Evolutionary conservation across 2,797 vertebrate genomes (phyloP), one percentile per base, ranked within the genome.

Genomic region (Acridotheres tristis): DNA sequence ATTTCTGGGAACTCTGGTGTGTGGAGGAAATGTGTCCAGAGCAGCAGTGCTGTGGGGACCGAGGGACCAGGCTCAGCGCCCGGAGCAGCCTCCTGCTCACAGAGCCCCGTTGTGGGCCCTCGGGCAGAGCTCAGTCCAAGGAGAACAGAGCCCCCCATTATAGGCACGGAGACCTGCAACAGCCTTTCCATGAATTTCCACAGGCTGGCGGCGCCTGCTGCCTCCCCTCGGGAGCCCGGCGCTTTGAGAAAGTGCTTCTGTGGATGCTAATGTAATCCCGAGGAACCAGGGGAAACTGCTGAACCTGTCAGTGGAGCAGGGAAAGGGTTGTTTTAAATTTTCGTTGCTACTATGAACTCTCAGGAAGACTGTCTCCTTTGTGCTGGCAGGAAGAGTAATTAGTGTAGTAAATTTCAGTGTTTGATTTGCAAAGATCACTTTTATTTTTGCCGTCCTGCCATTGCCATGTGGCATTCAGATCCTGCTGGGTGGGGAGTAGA

Each of bases 61-160:
- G 1, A 27, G 69, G 16, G 25, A 21, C 53, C 48, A 15, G 30
- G 32, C 34, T n/a, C 13, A 13, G 29, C 19, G 32, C 38, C 29
- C 1, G 4, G 27, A 22, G 23, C 72, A 57, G 73, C 16, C 47
- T 55, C 8, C 43, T 4, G 13, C 74, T 76, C 90, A 76, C 43
- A 93, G 74, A 88, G 86, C 40, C 15, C 47, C 9, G 23, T 57
- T 76, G 88, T 81, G 72, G 59, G 82, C 53, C 89, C 4, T 5
- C 2, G 8, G 59, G 36, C 1, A 5, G 74, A 76, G 78, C 78
- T 73, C 3, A 1, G 54, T 66, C 17, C 0, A 9, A 66, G 67
- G 71, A 94, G 91, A 93, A 93, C 96, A 96, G 90, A 94, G 87
- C 18, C 9, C 42, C 42, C 54, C 72, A 77, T 95, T 96, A 85